Conservation (phyloP, 2,113 vertebrate species). For the Equus przewalskii region DNA sequence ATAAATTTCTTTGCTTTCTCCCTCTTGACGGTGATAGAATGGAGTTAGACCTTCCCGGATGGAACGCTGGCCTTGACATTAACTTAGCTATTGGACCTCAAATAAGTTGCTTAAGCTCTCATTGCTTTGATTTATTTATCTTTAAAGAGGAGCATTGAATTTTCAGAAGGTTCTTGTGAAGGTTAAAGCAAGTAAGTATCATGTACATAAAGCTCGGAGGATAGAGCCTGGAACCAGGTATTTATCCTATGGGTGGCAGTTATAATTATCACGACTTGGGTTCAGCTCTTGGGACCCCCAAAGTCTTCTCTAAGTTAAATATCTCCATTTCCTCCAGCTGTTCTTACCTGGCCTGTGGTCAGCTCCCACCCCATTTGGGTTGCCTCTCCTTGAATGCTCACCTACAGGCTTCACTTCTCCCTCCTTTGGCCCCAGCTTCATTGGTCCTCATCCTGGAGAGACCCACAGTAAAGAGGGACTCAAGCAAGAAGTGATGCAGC, state of each 20-base stretch:
- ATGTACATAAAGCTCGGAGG: background rate
- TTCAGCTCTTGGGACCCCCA: background rate
- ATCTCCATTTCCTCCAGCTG: background rate
- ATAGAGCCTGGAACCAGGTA: background rate
- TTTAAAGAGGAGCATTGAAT: background rate
- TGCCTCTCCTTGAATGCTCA: background rate
- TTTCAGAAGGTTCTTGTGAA: conserved; percentile 20
- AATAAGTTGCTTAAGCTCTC: background rate
- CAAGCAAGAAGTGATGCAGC: background rate
- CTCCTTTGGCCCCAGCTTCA: background rate
- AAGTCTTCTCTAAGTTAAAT: background rate
- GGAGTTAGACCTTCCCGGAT: background rate
- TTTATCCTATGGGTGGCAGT: background rate
- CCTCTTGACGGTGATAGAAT: background rate
- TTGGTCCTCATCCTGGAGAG: background rate
- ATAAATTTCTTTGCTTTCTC: background rate
- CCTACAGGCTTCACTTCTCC: background rate
- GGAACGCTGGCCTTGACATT: background rate
- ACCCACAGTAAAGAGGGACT: background rate
- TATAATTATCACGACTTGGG: background rate
- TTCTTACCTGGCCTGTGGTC: background rate
- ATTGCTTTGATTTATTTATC: background rate
- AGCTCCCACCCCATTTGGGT: background rate
- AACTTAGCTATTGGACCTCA: background rate
- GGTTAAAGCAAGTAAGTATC: background rate